These are phyloP conservation scores for Lepidotrigona ventralis DNA, from an alignment of 1,140 invertebrate species.

Conservation along the genomic window DNA sequence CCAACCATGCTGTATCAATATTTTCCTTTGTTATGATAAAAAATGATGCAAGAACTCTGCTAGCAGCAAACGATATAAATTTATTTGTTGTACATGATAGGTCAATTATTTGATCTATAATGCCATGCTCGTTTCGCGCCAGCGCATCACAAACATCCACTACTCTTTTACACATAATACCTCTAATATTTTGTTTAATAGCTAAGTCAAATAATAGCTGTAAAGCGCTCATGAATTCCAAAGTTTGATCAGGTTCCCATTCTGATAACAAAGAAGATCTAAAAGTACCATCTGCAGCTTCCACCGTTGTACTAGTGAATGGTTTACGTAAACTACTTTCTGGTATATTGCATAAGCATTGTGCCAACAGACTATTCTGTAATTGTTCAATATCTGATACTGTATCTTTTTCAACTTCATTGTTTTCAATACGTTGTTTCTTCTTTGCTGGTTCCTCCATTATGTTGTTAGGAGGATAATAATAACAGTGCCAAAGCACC, in stretches of 20 bases:
- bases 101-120: conserved; percentile 91
- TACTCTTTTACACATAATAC: conserved; percentile 89
- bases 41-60: conserved; percentile 89
- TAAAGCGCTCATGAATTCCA: conserved; percentile 90
- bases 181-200: conserved; percentile 89
- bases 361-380: conserved; percentile 84
- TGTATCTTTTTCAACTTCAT: conserved; percentile 81
- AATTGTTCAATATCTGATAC: conserved; percentile 79
- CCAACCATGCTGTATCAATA: conserved; percentile 88
- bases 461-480: conserved; percentile 65
- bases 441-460: conserved; percentile 89
- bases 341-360: conserved; percentile 89
- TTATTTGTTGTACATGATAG: conserved; percentile 88
- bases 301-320: conserved; percentile 84
- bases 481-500: conserved; percentile 69
- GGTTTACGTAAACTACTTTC: conserved; percentile 85
- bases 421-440: conserved; percentile 83
- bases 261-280: conserved; percentile 82
- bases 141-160: conserved; percentile 89
- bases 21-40: conserved; percentile 90
- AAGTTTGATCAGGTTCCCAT: conserved; percentile 86
- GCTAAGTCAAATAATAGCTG: conserved; percentile 92
- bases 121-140: conserved; percentile 88
- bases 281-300: conserved; percentile 78
- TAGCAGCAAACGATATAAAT: conserved; percentile 89